These are phyloP conservation scores for Murina feae DNA, from an alignment of 2,113 vertebrate genomes.

Conservation along the genomic window DNA sequence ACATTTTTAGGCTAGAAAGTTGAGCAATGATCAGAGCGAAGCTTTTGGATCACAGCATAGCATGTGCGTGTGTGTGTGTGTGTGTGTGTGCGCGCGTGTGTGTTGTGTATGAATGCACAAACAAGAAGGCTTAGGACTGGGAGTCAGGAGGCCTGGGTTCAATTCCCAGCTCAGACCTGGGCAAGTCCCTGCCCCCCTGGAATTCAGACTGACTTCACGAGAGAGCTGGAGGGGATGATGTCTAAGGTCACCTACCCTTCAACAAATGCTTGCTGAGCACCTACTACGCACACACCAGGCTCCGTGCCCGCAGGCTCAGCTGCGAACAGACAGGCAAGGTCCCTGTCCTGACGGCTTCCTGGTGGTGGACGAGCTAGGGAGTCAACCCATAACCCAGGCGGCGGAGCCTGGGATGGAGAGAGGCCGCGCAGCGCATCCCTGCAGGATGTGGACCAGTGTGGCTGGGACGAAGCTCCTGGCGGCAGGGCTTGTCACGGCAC, in stretches of 20 bases:
- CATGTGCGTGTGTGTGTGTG: background rate
- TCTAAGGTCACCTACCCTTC: background rate
- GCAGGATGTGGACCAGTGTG: fast-evolving
- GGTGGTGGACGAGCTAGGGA: fast-evolving
- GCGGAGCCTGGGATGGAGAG: fast-evolving
- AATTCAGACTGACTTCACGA: background rate
- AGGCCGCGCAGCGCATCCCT: fast-evolving
- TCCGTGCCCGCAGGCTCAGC: background rate
- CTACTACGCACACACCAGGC: background rate
- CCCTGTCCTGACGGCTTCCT: background rate
- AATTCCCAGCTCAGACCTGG: background rate
- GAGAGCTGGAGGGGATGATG: background rate
- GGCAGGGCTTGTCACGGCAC: too few species aligned
- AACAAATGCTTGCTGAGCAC: background rate
- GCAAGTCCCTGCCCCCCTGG: background rate
- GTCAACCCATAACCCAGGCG: background rate
- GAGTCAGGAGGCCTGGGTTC: background rate
- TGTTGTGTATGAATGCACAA: background rate
- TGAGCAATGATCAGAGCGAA: slow-evolving; percentile 6
- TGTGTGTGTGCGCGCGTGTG: background rate
- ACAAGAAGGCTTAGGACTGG: background rate
- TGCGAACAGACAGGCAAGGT: background rate
- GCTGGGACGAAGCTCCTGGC: fast-evolving
- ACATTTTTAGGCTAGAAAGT: slow-evolving; percentile 24
- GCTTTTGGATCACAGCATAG: background rate